Conservation (phyloP, 2,113 vertebrate genomes). For the Orthonyx spaldingii region DNA sequence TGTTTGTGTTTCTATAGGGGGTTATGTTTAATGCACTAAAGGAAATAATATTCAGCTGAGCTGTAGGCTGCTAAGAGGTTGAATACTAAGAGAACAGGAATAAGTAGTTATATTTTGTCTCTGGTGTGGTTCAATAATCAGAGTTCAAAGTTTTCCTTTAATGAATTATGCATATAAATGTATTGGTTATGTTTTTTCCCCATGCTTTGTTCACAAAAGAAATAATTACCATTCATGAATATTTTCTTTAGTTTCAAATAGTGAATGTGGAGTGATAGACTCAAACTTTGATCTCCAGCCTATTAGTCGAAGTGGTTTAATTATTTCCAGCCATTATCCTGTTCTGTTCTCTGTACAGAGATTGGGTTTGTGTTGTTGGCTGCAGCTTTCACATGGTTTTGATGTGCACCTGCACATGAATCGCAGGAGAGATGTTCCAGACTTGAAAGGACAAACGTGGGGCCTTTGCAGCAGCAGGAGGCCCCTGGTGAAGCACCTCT, state of each 20-base stretch:
- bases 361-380: neutral
- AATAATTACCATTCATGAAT: constrained; percentile 14
- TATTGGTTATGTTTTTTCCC: constrained; percentile 13
- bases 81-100: neutral
- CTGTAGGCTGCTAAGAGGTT: neutral
- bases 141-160: constrained; percentile 29
- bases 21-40: neutral
- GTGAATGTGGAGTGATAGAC: neutral
- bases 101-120: neutral
- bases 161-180: constrained; percentile 29
- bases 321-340: neutral
- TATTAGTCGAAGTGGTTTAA: neutral
- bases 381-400: neutral
- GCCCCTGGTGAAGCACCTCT: accelerated
- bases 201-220: constrained; percentile 24
- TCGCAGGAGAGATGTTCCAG: accelerated
- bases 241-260: constrained; percentile 26
- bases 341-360: neutral
- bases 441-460: neutral
- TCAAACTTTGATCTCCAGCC: constrained; percentile 41
- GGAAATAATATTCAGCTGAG: neutral
- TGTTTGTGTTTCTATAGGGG: neutral
- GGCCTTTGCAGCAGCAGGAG: neutral
- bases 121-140: constrained; percentile 10
- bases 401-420: neutral